These are phyloP conservation scores for Drosophila nigrodunni DNA, from an alignment of 1,140 invertebrate genomes.

Conservation along the genomic window DNA sequence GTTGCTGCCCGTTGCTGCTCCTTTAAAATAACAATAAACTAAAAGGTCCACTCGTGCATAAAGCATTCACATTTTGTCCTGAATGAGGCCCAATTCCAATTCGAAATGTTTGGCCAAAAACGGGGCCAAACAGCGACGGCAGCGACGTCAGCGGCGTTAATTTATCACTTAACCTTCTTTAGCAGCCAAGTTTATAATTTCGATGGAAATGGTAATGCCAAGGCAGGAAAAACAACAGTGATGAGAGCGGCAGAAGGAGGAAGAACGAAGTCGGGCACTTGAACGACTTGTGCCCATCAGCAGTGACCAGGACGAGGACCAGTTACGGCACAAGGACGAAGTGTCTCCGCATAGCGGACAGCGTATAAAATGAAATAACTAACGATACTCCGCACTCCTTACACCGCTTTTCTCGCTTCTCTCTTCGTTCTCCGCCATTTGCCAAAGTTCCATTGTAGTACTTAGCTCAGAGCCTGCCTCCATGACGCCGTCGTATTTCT, in stretches of 20 bases:
- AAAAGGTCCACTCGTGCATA: constrained; percentile 78
- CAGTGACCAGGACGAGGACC: constrained; percentile 43
- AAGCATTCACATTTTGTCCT: constrained; percentile 62
- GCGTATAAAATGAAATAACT: constrained; percentile 75
- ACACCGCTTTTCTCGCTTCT: background rate
- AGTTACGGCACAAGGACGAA: constrained; percentile 31
- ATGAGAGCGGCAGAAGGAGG: constrained; percentile 40
- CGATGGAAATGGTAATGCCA: constrained; percentile 51
- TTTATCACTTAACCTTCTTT: constrained; percentile 82
- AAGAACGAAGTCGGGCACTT: constrained; percentile 54
- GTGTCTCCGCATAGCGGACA: constrained; percentile 18
- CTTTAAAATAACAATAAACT: constrained; percentile 78
- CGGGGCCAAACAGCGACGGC: constrained; percentile 23
- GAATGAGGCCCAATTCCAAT: constrained; percentile 34
- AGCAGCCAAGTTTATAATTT: constrained; percentile 82
- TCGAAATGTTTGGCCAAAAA: constrained; percentile 19
- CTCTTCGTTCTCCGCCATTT: constrained; percentile 47
- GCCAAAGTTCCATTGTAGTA: constrained; percentile 70
- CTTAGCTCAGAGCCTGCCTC: constrained; percentile 48
- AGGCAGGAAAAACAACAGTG: constrained; percentile 30
- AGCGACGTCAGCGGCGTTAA: constrained; percentile 62
- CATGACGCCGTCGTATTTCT: constrained; percentile 73
- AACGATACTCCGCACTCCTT: constrained; percentile 41
- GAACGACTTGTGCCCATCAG: constrained; percentile 78
- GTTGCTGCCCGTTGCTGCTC: constrained; percentile 15